phyloP scores from a whole-genome alignment of 1,140 invertebrate species.

The Bactericera cockerelli region DNA sequence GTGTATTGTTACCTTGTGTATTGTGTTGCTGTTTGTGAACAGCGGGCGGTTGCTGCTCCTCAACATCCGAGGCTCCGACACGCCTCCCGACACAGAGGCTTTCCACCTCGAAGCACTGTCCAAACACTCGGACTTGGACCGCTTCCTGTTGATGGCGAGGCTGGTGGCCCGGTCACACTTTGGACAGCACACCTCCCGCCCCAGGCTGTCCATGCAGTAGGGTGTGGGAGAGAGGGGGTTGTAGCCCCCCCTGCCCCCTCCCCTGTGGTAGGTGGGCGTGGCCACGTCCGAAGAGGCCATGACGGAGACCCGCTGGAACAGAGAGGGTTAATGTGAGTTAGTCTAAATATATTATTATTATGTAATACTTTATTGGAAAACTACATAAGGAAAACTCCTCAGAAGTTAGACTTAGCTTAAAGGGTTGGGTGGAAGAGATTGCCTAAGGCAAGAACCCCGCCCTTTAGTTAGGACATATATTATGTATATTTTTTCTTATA shows the following conservation, averaged over 20 bases:
- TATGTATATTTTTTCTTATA: no score
- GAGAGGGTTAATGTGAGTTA: no score
- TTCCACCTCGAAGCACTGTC: slow-evolving; percentile 1
- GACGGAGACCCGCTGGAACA: no score
- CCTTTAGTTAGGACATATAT: no score
- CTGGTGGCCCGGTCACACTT: not conserved
- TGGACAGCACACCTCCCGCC: slow-evolving; percentile 1
- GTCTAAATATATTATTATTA: no score
- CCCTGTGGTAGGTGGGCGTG: not conserved
- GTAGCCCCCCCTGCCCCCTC: not conserved
- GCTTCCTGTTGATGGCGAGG: not conserved
- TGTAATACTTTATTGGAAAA: no score
- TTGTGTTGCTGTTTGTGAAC: not conserved
- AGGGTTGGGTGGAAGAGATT: no score
- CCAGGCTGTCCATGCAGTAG: slow-evolving; percentile 1
- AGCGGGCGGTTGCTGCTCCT: not conserved
- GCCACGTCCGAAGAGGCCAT: not conserved
- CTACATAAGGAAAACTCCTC: no score
- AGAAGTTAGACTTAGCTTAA: no score
- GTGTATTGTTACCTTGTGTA: no score
- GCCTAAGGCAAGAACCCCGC: no score
- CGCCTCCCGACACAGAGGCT: not conserved
- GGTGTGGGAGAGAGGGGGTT: not conserved
- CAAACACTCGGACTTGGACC: not conserved
- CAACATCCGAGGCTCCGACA: slow-evolving; percentile 2